Base-by-base conservation (phyloP, 1,140 invertebrate species). In the Tribolium madens region DNA sequence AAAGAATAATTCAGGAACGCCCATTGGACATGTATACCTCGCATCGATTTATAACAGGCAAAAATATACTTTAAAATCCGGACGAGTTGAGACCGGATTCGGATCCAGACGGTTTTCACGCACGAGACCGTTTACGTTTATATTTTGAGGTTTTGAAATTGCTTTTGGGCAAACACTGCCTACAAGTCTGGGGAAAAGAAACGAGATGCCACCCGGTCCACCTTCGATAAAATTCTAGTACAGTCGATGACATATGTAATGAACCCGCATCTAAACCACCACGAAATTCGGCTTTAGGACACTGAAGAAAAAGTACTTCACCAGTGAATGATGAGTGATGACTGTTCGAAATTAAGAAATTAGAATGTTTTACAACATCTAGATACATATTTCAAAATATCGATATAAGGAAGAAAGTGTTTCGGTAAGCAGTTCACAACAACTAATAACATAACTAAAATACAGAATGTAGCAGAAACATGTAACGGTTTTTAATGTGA, bases 1-100 rank as follows among this genome's bases (percentile, higher is more conserved):
- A 85, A 85, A 85, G 84, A 85, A 85, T 85, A 85, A 84, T 83
- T 84, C 83, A 78, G 84, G 77, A 83, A 85, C 84, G 84, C 84
- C 84, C 84, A 82, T 82, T 80, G 79, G 83, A 85, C 84, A 85
- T 85, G 83, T 85, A 85, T 84, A 85, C 84, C 82, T 83, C 82
- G 77, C 81, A 78, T 84, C 79, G 82, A 83, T 85, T 84, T 83
- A 83, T 82, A 82, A 82, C 83, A 79, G 79, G 81, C 81, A 81
- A 84, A 83, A 84, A 84, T 81, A 78, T 75, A 76, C 81, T 83
- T 77, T 80, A 81, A 81, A 80, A 76, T 77, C 21, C 14, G 12
- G 14, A 14, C 36, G 73, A 31, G 14, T 76, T 76, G 71, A 31
- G 76, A 50, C 52, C 60, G 69, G 70, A 76, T 68, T 77, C 10